Evolutionary conservation across 2,113 vertebrate species (phyloP).

Genomic region (Thalassarche chlororhynchos): DNA sequence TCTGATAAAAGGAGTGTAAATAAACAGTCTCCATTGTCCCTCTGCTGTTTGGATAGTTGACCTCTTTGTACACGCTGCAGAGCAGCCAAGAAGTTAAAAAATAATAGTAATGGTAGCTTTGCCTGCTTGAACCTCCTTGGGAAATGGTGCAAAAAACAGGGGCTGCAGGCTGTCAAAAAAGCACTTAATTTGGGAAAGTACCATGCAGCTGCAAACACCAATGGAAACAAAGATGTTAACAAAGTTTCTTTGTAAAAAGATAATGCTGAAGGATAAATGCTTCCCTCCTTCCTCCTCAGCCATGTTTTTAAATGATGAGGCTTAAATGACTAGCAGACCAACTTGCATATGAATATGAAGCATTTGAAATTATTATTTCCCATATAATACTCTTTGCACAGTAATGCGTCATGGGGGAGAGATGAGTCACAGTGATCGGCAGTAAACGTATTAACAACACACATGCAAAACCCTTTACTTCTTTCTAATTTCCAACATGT

Average conservation of each 20-base stretch:
- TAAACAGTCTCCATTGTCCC: not conserved
- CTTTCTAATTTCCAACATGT: not conserved
- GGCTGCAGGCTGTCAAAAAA: not conserved
- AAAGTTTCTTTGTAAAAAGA: not conserved
- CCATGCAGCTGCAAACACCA: not conserved
- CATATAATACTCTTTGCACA: not conserved
- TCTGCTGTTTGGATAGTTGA: not conserved
- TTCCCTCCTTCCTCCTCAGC: not conserved
- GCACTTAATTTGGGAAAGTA: not conserved
- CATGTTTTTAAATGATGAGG: not conserved
- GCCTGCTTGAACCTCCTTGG: not conserved
- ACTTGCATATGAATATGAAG: constrained; percentile 57
- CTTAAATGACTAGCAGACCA: not conserved
- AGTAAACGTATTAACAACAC: not conserved
- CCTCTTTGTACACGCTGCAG: not conserved
- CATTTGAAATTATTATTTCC: constrained; percentile 14
- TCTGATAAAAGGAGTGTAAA: not conserved
- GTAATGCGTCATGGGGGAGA: not conserved
- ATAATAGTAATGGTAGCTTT: not conserved
- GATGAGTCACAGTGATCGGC: not conserved
- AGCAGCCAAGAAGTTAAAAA: not conserved
- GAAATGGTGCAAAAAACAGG: not conserved
- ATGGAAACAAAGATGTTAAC: not conserved
- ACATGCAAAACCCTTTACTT: not conserved
- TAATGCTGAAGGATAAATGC: not conserved